Evolutionary conservation across 2,888 invertebrate species (phyloP), one percentile per base, ranked within the genome.

Genomic region (Orthosia cruda): DNA sequence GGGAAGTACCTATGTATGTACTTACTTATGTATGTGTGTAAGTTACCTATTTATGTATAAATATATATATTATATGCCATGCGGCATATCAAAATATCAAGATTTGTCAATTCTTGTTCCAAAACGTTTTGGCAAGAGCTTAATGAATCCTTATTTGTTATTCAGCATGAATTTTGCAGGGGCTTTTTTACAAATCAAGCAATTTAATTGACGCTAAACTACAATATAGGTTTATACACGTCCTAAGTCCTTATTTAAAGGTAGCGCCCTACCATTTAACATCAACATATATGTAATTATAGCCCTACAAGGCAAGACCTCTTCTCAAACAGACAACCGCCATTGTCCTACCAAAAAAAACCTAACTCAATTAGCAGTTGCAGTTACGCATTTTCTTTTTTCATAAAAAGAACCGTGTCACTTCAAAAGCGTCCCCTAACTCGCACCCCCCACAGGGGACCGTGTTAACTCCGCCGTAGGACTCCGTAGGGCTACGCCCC

Each of bases 401-500:
- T 20, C n/a, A 74, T 50, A 58, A 52, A 57, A 32, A n/a, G 26
- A 23, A 50, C 61, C 63, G 20, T 66, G 62, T 76, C 72, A 49
- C 40, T 83, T 57, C 58, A 50, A 59, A 71, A 71, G 47, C 76
- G 85, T 76, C 82, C 85, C 85, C 77, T 81, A 62, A 45, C 61
- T 82, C 62, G 77, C 77, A 72, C 84, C 81, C 86, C 85, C 87
- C 78, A 81, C 72, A 15, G 82, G 79, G 81, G 76, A 65, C 69
- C 77, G 83, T 81, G 88, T 83, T 85, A 83, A 66, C 64, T 50
- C 71, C 84, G 49, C 76, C 75, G 67, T 74, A 77, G 77, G 61
- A 80, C 79, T 71, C 84, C 87, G 13, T 63, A 73, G 77, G 59
- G 84, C 80, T 73, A 80, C 87, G 83, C 88, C 87, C 87, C 68